Percentiles rank a stretch among this genome's conserved stretches.
Conservation (phyloP, 1,140 invertebrate species). For the Drosophila funebris region DNA sequence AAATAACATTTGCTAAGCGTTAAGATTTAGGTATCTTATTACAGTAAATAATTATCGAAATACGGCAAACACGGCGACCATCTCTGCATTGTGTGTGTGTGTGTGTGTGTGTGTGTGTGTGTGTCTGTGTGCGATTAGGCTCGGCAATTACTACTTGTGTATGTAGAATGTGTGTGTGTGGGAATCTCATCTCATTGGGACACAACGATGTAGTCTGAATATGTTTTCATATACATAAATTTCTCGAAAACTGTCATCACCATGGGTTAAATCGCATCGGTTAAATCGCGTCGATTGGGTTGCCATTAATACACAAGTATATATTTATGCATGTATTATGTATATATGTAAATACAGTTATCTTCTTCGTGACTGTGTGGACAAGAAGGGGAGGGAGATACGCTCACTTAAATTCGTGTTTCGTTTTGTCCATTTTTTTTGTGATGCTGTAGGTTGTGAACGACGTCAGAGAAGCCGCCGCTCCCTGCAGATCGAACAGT, state of each 20-base stretch:
- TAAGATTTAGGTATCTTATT: constrained; percentile 44
- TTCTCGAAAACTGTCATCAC: too few species aligned
- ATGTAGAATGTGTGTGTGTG: too few species aligned
- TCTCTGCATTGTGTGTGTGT: constrained; percentile 4
- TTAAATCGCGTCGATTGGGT: too few species aligned
- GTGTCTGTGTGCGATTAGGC: background rate
- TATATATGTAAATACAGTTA: too few species aligned
- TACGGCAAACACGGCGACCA: constrained; percentile 23
- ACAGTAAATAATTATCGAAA: constrained; percentile 48
- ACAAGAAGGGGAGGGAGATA: background rate
- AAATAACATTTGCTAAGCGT: constrained; percentile 54
- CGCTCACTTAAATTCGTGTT: constrained; percentile 69
- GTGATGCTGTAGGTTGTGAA: constrained; percentile 43
- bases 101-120: background rate
- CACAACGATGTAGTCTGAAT: too few species aligned
- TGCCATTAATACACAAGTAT: too few species aligned
- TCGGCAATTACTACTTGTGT: background rate
- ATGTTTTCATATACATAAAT: too few species aligned
- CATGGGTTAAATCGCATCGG: too few species aligned
- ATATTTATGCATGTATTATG: too few species aligned
- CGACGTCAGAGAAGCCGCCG: constrained; percentile 56
- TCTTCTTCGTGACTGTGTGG: too few species aligned
- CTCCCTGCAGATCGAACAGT: background rate
- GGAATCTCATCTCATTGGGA: background rate
- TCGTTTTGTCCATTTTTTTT: constrained; percentile 62